Evolutionary conservation across 2,113 vertebrate species (phyloP).

Genomic region (Butorides virescens): DNA sequence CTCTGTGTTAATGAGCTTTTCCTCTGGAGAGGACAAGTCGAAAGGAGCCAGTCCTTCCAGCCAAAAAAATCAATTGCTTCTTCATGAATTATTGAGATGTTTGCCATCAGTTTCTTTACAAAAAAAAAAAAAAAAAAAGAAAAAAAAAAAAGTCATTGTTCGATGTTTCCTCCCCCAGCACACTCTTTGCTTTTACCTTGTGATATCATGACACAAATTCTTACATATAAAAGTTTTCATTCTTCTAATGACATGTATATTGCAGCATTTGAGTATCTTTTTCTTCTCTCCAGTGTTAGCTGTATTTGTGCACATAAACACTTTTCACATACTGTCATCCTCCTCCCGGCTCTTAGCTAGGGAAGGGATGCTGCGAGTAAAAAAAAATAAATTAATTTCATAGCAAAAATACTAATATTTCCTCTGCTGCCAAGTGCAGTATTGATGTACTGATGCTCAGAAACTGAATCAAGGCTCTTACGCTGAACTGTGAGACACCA

Average conservation of each 20-base stretch:
- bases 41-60: constrained; percentile 72
- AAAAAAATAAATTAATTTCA: constrained; percentile 1
- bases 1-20: constrained; percentile 69
- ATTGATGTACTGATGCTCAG: constrained; percentile 54
- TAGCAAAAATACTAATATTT: constrained; percentile 66
- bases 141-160: constrained; percentile 44
- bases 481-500: constrained; percentile 40
- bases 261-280: neutral
- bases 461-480: constrained; percentile 61
- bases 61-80: constrained; percentile 79
- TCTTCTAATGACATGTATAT: neutral
- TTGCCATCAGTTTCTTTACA: constrained; percentile 81
- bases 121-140: constrained; percentile 62
- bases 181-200: constrained; percentile 34
- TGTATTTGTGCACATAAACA: neutral
- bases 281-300: neutral
- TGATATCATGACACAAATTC: constrained; percentile 7
- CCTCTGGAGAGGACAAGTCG: constrained; percentile 68
- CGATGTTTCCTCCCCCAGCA: constrained; percentile 11
- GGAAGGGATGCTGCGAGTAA: neutral
- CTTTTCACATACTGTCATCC: neutral
- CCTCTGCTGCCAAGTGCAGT: constrained; percentile 51
- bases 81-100: constrained; percentile 90
- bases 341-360: neutral
- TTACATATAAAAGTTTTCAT: constrained; percentile 6